Percentiles rank a stretch among this genome's conserved stretches.
phyloP scores from a whole-genome alignment of 2,113 vertebrate species.

The Oenanthe melanoleuca region DNA sequence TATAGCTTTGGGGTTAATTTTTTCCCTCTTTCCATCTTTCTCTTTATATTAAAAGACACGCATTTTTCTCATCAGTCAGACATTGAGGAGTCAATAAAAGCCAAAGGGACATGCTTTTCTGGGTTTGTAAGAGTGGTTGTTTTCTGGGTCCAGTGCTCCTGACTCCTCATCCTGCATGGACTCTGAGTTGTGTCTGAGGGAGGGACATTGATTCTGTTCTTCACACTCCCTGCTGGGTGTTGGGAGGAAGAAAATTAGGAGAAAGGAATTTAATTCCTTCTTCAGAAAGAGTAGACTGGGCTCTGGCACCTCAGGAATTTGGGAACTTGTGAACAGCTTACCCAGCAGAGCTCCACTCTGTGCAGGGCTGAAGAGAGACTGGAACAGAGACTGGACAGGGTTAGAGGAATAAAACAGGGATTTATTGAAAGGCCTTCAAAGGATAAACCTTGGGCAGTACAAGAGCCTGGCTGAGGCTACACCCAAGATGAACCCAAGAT shows the following conservation, averaged over 20 bases:
- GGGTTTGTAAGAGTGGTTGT: neutral
- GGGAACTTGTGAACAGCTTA: neutral
- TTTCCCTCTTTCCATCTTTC: neutral
- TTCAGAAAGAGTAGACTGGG: neutral
- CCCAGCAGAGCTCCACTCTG: neutral
- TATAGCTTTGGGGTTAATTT: neutral
- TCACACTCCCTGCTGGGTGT: fast-evolving
- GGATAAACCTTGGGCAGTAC: no score
- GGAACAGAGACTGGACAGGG: no score
- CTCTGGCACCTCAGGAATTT: neutral
- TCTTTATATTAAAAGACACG: neutral
- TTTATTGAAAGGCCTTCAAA: no score
- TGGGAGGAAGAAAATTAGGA: neutral
- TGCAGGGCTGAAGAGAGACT: neutral
- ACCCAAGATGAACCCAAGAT: no score
- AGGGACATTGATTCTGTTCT: neutral
- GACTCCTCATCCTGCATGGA: neutral
- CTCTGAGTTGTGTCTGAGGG: neutral
- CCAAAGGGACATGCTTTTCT: neutral
- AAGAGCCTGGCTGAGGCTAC: no score
- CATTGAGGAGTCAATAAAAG: neutral
- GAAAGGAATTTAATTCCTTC: neutral
- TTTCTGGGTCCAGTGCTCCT: neutral
- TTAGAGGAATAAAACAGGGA: no score
- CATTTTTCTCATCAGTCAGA: neutral